Evolutionary conservation across 2,113 vertebrate species (phyloP).

Genomic region (Sylvietta virens): DNA sequence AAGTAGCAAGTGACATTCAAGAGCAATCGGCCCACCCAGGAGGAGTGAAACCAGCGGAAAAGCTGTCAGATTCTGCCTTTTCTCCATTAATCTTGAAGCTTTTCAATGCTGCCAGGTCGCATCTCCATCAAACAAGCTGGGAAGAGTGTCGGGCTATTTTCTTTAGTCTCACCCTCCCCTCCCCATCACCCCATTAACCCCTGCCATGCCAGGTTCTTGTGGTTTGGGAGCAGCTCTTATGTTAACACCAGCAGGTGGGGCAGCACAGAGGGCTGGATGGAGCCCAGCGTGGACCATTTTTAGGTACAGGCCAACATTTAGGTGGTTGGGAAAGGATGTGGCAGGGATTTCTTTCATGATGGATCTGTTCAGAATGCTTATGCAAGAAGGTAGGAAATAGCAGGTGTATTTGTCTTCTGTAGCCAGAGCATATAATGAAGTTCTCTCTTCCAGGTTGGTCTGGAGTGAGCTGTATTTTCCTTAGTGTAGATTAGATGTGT

Average conservation of each 20-base stretch:
- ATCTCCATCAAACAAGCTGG: constrained; percentile 91
- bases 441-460: neutral
- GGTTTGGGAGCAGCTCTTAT: neutral
- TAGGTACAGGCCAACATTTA: neutral
- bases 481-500: neutral
- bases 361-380: neutral
- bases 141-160: constrained; percentile 67
- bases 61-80: constrained; percentile 92
- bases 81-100: constrained; percentile 96
- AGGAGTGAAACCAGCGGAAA: constrained; percentile 90
- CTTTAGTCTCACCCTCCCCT: constrained; percentile 67
- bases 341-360: neutral
- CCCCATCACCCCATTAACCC: constrained; percentile 76
- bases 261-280: neutral
- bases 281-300: neutral
- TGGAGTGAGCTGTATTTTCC: neutral
- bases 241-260: neutral
- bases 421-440: neutral
- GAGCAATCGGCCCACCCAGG: constrained; percentile 98
- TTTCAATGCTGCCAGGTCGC: constrained; percentile 93
- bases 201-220: constrained; percentile 33
- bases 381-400: neutral
- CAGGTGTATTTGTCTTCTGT: neutral
- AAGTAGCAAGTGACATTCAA: constrained; percentile 99
- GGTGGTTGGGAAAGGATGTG: neutral